A percentile compares a stretch with the other conserved stretches of the same genome.
phyloP scores from a whole-genome alignment of 2,797 vertebrate genomes.

The Rhinella marina region DNA sequence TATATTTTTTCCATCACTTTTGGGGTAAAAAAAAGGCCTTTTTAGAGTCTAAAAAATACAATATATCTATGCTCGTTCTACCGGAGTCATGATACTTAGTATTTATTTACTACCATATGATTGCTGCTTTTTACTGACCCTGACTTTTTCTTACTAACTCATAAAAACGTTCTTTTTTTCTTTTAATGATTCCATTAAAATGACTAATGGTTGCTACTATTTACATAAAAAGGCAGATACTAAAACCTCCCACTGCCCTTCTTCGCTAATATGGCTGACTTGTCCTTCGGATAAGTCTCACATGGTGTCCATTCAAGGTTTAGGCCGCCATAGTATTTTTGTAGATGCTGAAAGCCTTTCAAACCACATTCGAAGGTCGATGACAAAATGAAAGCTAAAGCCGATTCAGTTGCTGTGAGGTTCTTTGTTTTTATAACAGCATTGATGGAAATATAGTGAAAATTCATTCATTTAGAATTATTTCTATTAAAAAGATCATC shows the following conservation, averaged over 20 bases:
- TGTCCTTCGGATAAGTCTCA: not conserved
- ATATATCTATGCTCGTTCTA: no score
- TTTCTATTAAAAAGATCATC: no score
- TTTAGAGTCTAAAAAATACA: no score
- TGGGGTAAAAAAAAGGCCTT: no score
- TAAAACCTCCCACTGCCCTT: not conserved
- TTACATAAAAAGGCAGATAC: not conserved
- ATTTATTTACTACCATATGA: not conserved
- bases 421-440: no score
- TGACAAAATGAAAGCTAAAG: no score
- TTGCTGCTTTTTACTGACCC: slow-evolving; percentile 2
- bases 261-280: not conserved
- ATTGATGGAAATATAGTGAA: no score
- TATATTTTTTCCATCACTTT: no score
- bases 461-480: no score
- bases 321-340: not conserved
- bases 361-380: no score
- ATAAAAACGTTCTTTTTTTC: not conserved
- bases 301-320: not conserved
- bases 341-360: not conserved
- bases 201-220: not conserved
- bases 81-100: not conserved
- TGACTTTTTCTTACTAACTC: slow-evolving; percentile 15
- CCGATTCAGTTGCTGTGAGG: no score
- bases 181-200: slow-evolving; percentile 12